A percentile compares a stretch with the other conserved stretches of the same genome.
phyloP scores from a whole-genome alignment of 2,888 invertebrate genomes.

The Drosophila aldrichi region DNA sequence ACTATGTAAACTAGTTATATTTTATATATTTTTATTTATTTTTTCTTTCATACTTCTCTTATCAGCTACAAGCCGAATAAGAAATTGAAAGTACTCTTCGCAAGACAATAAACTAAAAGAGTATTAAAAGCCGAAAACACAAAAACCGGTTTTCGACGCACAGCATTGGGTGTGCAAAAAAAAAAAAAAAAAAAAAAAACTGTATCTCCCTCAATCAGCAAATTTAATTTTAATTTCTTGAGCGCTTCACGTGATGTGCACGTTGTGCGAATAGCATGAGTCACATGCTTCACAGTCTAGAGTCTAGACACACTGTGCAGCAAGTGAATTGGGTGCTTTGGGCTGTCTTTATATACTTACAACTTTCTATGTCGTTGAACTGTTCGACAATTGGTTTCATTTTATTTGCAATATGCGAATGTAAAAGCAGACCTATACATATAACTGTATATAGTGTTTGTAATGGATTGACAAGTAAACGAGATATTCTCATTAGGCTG shows the following conservation, averaged over 20 bases:
- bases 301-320: conserved; percentile 48
- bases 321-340: conserved; percentile 4
- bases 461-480: conserved; percentile 4
- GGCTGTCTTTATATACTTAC: conserved; percentile 7
- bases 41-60: neutral
- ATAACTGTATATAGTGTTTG: neutral
- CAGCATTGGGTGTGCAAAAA: conserved; percentile 1
- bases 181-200: no score
- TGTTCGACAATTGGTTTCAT: conserved; percentile 25
- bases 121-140: conserved; percentile 10
- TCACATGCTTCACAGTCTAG: conserved; percentile 42
- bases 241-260: conserved; percentile 66
- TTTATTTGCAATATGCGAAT: neutral
- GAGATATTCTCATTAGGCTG: conserved; percentile 9
- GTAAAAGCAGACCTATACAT: neutral
- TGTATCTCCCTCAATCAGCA: neutral
- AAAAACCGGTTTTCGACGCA: conserved; percentile 42
- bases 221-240: neutral
- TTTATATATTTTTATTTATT: neutral
- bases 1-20: no score
- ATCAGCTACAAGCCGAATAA: neutral
- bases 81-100: neutral
- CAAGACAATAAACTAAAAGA: neutral
- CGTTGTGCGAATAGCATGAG: conserved; percentile 45
- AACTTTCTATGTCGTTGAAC: conserved; percentile 63